Conservation (phyloP, 2,113 vertebrate species). For the Oryctolagus cuniculus region mOryCun1.1 NC_091453.1:23421501-23422000, state of each 20-base stretch:
- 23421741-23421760: background rate
- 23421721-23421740: background rate
- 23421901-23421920: constrained; percentile 62
- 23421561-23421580: constrained; percentile 6
- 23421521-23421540: background rate
- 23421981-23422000: constrained; percentile 38
- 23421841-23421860: constrained; percentile 27
- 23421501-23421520: background rate
- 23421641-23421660: constrained; percentile 30
- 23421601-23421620: constrained; percentile 6
- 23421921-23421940: background rate
- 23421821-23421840: background rate
- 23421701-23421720: constrained; percentile 29
- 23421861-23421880: background rate
- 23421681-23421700: background rate
- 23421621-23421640: constrained; percentile 21
- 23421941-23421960: background rate
- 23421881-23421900: background rate
- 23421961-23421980: constrained; percentile 17
- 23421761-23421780: constrained; percentile 25
- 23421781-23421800: constrained; percentile 46
- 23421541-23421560: background rate
- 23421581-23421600: constrained; percentile 38
- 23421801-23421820: constrained; percentile 35
- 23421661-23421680: background rate